Evolutionary conservation across 1,140 invertebrate genomes (phyloP).

Genomic region (Drosophila azteca): DNA sequence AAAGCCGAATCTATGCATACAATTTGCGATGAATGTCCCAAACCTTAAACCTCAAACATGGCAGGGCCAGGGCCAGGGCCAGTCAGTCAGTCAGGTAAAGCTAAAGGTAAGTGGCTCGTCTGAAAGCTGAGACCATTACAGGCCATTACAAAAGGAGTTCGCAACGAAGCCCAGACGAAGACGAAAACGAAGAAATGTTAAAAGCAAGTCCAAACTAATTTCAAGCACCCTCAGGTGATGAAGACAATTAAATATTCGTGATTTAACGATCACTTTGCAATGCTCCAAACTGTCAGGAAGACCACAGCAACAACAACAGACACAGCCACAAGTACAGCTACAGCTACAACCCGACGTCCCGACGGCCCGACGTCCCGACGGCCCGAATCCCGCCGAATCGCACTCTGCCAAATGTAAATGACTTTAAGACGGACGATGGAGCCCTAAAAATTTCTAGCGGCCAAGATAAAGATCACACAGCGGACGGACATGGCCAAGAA

Average conservation of each 20-base stretch:
- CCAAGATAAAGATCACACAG: slow-evolving; percentile 76
- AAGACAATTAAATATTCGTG: slow-evolving; percentile 84
- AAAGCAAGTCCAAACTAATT: slow-evolving; percentile 80
- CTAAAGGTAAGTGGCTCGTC: slow-evolving; percentile 52
- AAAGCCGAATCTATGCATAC: slow-evolving; percentile 75
- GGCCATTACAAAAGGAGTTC: slow-evolving; percentile 62
- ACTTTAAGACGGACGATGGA: slow-evolving; percentile 65
- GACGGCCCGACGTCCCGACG: slow-evolving; percentile 28
- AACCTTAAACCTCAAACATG: slow-evolving; percentile 36
- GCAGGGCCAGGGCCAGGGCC: slow-evolving; percentile 25
- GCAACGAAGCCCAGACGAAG: slow-evolving; percentile 6
- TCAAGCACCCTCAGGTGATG: slow-evolving; percentile 83
- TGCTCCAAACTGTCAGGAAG: slow-evolving; percentile 76
- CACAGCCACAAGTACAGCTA: not conserved
- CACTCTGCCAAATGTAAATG: slow-evolving; percentile 73
- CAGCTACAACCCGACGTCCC: slow-evolving; percentile 25
- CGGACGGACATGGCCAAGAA: slow-evolving; percentile 58
- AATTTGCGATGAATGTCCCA: slow-evolving; percentile 56
- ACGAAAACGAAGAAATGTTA: slow-evolving; percentile 69
- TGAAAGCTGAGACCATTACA: slow-evolving; percentile 68
- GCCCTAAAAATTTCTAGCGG: slow-evolving; percentile 74
- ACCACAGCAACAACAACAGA: not conserved
- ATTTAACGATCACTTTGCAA: slow-evolving; percentile 84
- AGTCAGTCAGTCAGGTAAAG: slow-evolving; percentile 43
- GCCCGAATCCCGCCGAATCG: slow-evolving; percentile 33